These are phyloP conservation scores for Papilio xuthus DNA, from an alignment of 1,140 invertebrate genomes.

Conservation along the genomic window DNA sequence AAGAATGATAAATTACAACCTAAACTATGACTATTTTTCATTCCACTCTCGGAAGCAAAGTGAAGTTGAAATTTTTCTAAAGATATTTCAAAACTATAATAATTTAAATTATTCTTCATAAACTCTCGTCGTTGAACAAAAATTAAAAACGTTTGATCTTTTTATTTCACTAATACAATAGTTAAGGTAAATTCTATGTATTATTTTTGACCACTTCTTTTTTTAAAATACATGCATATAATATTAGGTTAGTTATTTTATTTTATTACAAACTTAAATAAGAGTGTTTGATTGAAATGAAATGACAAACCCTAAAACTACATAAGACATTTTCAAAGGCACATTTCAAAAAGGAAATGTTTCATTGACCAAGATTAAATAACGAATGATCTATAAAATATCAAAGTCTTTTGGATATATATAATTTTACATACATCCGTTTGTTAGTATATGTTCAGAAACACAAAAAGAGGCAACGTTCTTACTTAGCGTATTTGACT, in stretches of 20 bases:
- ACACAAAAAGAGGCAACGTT: neutral
- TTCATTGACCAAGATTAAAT: neutral
- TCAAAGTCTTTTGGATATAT: neutral
- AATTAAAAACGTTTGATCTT: neutral
- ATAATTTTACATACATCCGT: neutral
- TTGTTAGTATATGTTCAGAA: neutral
- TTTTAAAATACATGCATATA: too few relatives aligned
- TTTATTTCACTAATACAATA: neutral
- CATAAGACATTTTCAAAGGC: neutral
- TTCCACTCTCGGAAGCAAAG: neutral
- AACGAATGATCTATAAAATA: neutral
- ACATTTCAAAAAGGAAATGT: too few relatives aligned
- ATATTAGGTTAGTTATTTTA: too few relatives aligned
- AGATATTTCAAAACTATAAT: constrained; percentile 3
- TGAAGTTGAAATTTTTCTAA: constrained; percentile 4
- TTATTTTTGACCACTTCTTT: too few relatives aligned
- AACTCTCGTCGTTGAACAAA: neutral
- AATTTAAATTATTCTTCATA: constrained; percentile 7
- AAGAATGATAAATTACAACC: constrained; percentile 6
- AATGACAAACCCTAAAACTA: neutral
- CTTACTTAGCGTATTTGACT: neutral
- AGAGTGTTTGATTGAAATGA: too few relatives aligned
- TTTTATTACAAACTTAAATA: too few relatives aligned
- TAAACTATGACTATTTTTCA: constrained; percentile 1
- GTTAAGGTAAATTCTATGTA: neutral